Evolutionary conservation across 1,140 invertebrate species (phyloP).

Genomic region (Drosophila sturtevanti): DNA sequence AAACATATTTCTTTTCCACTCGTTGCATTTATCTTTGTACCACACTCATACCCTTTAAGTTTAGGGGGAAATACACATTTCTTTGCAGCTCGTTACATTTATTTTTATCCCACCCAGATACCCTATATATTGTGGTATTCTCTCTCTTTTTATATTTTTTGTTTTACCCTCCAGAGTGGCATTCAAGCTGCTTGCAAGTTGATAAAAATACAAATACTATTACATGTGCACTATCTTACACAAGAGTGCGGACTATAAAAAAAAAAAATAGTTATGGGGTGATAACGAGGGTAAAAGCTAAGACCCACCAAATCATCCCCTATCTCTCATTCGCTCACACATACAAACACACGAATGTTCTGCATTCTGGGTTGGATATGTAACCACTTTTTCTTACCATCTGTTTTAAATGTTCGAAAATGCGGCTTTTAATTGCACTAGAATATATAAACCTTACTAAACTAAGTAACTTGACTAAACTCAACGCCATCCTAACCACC

Average conservation of each 20-base stretch:
- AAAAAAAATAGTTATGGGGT: conserved; percentile 36
- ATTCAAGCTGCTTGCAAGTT: conserved; percentile 38
- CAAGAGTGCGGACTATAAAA: conserved; percentile 28
- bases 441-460: not conserved
- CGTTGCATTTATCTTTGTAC: not conserved
- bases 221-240: conserved; percentile 37
- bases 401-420: conserved; percentile 40
- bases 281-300: conserved; percentile 31
- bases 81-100: not conserved
- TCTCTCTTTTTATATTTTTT: not conserved
- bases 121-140: not conserved
- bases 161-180: not conserved
- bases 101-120: not conserved
- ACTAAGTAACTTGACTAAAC: not conserved
- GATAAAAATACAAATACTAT: conserved; percentile 47
- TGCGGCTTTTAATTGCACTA: conserved; percentile 10
- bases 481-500: not conserved
- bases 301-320: conserved; percentile 2
- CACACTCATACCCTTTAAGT: not conserved
- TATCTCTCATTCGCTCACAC: not conserved
- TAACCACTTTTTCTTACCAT: conserved; percentile 31
- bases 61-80: not conserved
- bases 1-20: not conserved
- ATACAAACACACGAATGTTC: not conserved
- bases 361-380: not conserved